Base-by-base conservation (phyloP, 2,797 vertebrate genomes). In the Knipowitschia caucasica region DNA sequence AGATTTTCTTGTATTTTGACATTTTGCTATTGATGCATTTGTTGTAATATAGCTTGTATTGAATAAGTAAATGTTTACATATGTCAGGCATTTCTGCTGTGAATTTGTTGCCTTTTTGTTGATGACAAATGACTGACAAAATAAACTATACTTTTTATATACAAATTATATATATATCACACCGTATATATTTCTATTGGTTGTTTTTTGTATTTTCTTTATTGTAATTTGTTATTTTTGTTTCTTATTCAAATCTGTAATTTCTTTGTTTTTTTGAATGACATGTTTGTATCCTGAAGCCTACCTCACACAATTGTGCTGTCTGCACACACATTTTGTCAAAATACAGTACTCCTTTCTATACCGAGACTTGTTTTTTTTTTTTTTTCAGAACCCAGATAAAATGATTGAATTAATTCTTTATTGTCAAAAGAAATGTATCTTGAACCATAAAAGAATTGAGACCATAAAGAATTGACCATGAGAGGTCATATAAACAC, bases 31-130 rank as follows among this genome's bases (percentile, higher is more conserved):
- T 12, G 14, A 55, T 14, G 12, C 2, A 24, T 39, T 47, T 38
- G 6, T 65, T 33, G 69, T 56, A 60, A 3, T 64, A 34, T 44
- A 49, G 42, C 46, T 60, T 20, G 49, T 54, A 51, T 35, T 47
- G 31, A 46, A 59, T 53, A 55, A 46, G n/a, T 65, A 60, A 44
- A 20, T 76, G 82, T 88, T 90, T 88, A 89, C 85, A 76, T 62
- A 68, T 42, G 60, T 52, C 14, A 38, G 67, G 71, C 70, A 60
- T 36, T 52, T 56, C 47, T 56, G 65, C 60, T 65, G 61, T 55
- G 49, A 60, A 67, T 50, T 50, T 74, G 24, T n/a, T n/a, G n/a
- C n/a, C n/a, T n/a, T n/a, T n/a, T n/a, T n/a, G n/a, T n/a, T n/a
- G n/a, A n/a, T n/a, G n/a, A n/a, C n/a, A n/a, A n/a, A n/a, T n/a